phyloP scores from a whole-genome alignment of 2,888 invertebrate genomes.

The Chaitophorus viminalis region DNA sequence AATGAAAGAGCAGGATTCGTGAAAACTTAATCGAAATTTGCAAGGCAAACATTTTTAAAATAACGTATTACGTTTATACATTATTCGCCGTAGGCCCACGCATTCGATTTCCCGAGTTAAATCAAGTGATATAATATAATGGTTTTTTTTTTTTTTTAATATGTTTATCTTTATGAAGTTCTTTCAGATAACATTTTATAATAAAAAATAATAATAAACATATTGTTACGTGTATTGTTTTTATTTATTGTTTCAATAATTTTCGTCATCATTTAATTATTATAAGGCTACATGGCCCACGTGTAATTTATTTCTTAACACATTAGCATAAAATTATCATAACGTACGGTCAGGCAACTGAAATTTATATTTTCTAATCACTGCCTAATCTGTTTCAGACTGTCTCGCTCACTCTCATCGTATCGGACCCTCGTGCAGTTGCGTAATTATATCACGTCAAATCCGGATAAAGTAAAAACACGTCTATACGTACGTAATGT shows the following conservation, averaged over 20 bases:
- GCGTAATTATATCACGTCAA: not conserved
- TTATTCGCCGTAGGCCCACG: not conserved
- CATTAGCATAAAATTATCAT: not conserved
- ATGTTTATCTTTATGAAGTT: too few species aligned
- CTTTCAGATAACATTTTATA: too few species aligned
- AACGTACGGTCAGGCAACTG: not conserved
- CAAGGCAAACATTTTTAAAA: not conserved
- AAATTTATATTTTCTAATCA: not conserved
- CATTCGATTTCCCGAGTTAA: not conserved
- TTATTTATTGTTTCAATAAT: not conserved
- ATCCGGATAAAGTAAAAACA: not conserved
- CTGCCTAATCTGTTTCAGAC: conserved; percentile 3
- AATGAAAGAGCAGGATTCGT: not conserved
- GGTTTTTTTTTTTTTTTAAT: too few species aligned
- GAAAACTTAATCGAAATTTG: not conserved
- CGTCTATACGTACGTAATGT: not conserved
- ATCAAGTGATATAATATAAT: not conserved
- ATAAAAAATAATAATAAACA: not conserved
- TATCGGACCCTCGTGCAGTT: not conserved
- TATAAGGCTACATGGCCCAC: not conserved
- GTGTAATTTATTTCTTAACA: not conserved
- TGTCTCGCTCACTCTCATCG: not conserved
- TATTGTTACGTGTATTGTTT: not conserved
- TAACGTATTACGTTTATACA: not conserved
- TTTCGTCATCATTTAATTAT: not conserved